Base-by-base conservation (phyloP, 1,140 invertebrate species). In the Zaprionus vittiger region DNA sequence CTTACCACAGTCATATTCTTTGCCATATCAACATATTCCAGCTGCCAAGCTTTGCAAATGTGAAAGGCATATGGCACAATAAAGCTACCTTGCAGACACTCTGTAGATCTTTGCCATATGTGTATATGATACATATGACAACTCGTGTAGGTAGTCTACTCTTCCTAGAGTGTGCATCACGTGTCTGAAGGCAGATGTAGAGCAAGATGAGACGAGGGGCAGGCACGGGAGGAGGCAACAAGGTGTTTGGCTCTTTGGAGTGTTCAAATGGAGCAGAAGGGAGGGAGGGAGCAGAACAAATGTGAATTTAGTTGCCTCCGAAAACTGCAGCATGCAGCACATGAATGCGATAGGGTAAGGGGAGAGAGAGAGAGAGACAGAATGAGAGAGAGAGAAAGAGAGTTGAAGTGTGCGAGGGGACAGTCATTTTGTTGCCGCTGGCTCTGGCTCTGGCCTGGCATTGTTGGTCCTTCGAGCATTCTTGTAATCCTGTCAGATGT, bases 381-480 rank as follows among this genome's bases (percentile, higher is more conserved):
- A 11, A 6, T 7, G 17, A 12, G 14, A 17, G n/a, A 9, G 5
- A 12, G 26, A 12, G 24, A 0, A 15, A 15, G 20, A 17, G 4
- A 4, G 11, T 17, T 41, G 47, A 38, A 14, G n/a, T 5, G 7
- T 15, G 20, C 52, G 31, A 63, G 52, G 61, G 60, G 47, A 61
- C 83, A 86, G 80, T 87, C 69, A 82, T 80, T 83, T 67, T 65
- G 66, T 72, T 78, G 77, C 61, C 66, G 12, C 26, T 60, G 31
- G 54, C 79, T 56, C 22, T 15, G 65, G 41, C 34, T 20, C 26
- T 56, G 69, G 54, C 55, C 80, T 72, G 72, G 73, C 79, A 77
- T 90, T 90, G 81, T 85, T 79, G 81, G 81, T 90, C 85, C 85
- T 85, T 82, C 37, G 85, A 90, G 85, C 67, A 75, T 90, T 90